Evolutionary conservation across 2,797 vertebrate genomes (phyloP).

Genomic region (Xenops minutus): DNA sequence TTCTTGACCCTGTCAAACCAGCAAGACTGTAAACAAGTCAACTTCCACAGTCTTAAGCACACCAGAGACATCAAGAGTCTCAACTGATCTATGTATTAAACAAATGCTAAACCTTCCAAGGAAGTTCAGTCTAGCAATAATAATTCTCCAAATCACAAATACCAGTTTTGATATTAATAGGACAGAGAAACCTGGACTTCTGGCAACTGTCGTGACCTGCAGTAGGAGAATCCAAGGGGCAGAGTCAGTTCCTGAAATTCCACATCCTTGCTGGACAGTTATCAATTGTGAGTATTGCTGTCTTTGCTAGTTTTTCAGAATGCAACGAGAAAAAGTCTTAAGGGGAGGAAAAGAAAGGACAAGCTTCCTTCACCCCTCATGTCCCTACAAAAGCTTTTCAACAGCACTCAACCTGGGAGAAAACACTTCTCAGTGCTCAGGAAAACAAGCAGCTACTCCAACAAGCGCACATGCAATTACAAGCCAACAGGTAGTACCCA

Average conservation of each 20-base stretch:
- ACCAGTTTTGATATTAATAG: conserved; percentile 35
- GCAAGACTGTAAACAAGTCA: background rate
- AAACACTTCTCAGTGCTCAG: background rate
- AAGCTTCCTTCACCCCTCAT: background rate
- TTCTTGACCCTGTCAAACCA: background rate
- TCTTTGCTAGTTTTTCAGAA: conserved; percentile 10
- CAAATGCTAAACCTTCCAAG: background rate
- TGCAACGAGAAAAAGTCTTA: background rate
- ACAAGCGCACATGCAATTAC: background rate
- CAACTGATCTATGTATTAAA: background rate
- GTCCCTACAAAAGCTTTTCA: conserved; percentile 33
- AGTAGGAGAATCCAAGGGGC: conserved; percentile 2
- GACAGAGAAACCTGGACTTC: conserved; percentile 28
- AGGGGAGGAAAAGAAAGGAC: background rate
- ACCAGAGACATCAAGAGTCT: background rate
- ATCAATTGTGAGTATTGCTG: background rate
- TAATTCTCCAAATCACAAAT: conserved; percentile 25
- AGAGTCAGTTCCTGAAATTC: background rate
- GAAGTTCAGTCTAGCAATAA: background rate
- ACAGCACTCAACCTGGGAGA: conserved; percentile 7
- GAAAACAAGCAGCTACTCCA: background rate
- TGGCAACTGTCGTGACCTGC: background rate
- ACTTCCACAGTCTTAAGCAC: background rate
- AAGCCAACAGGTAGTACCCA: background rate
- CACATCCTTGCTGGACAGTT: background rate